Conservation (phyloP, 2,113 vertebrate species). For the Cololabis saira region DNA sequence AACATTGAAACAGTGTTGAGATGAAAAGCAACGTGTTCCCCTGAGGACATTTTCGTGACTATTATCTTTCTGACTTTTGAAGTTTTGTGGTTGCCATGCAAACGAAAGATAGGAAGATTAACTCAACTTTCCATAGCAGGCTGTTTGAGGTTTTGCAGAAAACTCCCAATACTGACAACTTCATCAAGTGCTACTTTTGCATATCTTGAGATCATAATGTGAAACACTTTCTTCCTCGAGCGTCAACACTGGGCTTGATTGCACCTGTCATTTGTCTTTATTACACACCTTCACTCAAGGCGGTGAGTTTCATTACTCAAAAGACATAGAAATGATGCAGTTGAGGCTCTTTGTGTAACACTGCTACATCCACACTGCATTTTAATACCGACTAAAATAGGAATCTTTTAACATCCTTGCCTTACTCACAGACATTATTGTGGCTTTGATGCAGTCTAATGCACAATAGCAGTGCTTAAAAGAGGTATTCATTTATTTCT, state of each 20-base stretch:
- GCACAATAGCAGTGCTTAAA: background rate
- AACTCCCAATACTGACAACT: too few species aligned
- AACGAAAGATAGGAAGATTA: too few species aligned
- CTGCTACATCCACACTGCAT: background rate
- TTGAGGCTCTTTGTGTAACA: constrained; percentile 15
- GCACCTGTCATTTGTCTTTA: too few species aligned
- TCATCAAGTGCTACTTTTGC: background rate
- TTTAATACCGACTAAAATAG: constrained; percentile 13
- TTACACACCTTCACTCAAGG: background rate
- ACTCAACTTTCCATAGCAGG: too few species aligned
- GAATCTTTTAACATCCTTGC: background rate
- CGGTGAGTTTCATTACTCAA: background rate
- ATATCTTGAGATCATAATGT: constrained; percentile 1
- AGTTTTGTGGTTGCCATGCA: background rate
- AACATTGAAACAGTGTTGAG: background rate
- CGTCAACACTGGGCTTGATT: background rate
- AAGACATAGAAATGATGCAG: background rate
- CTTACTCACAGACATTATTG: background rate
- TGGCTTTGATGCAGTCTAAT: background rate
- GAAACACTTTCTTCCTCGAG: background rate
- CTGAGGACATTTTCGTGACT: background rate
- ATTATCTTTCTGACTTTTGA: constrained; percentile 3
- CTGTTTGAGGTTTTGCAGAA: too few species aligned
- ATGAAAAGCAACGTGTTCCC: background rate
- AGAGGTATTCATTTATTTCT: background rate